These are phyloP conservation scores for Acanthosepion esculentum DNA, from an alignment of 2,888 invertebrate species.

Conservation along the genomic window DNA sequence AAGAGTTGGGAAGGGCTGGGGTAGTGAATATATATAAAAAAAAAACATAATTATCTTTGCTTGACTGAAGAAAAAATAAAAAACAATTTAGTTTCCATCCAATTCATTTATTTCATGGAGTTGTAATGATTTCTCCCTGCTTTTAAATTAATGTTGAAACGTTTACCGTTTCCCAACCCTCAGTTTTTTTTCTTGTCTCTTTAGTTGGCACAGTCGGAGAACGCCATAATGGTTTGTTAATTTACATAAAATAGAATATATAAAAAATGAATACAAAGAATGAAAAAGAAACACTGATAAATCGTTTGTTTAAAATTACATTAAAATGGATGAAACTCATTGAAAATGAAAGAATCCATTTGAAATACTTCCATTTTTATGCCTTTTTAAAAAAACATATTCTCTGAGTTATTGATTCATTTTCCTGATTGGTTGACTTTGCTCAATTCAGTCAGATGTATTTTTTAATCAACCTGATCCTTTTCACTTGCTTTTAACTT, in stretches of 20 bases:
- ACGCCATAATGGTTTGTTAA: not conserved
- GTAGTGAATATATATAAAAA: too few relatives aligned
- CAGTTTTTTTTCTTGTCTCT: not conserved
- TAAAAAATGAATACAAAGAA: not conserved
- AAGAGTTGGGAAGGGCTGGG: too few relatives aligned
- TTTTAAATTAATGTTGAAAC: not conserved
- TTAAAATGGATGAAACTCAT: not conserved
- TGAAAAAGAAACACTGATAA: not conserved
- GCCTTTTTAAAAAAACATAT: too few relatives aligned
- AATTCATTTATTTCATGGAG: not conserved
- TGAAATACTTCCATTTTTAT: not conserved
- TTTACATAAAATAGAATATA: not conserved
- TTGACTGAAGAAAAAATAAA: not conserved
- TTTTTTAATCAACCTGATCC: not conserved
- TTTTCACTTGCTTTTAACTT: not conserved
- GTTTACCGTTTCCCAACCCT: not conserved
- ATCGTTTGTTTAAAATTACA: not conserved
- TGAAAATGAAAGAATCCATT: not conserved
- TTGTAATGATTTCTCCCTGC: not conserved
- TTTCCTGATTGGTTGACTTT: not conserved
- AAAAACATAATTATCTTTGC: too few relatives aligned
- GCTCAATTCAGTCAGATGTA: not conserved
- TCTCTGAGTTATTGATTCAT: not conserved
- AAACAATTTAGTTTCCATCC: not conserved
- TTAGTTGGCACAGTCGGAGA: not conserved